Base-by-base conservation (phyloP, 1,140 invertebrate species). In the Chironomus striatipennis region DNA sequence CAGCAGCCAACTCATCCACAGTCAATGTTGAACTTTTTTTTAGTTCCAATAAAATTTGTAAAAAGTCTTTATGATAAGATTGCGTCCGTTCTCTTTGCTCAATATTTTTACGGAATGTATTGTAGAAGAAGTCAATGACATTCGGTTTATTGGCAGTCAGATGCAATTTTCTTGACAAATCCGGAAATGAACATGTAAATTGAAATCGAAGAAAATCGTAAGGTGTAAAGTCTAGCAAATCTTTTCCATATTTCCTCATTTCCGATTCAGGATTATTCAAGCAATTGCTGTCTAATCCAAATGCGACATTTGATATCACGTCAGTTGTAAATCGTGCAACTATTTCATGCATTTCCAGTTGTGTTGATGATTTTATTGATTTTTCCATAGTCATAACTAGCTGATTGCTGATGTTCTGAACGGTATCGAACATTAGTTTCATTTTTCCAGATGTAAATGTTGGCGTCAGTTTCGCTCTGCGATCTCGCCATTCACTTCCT, bases 21-120 rank as follows among this genome's bases (percentile, higher is more conserved):
- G 65, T 70, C 65, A 70, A 70, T 74, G 78, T 75, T 42, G 80
- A 85, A 74, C 83, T 86, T 77, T 85, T 82, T 77, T 84, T 87
- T 72, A 89, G 77, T 21, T 89, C 84, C 10, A 88, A 84, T 43
- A 89, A 79, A 1, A 87, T 79, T 78, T 89, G 86, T 77, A 89
- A 81, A 76, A 88, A 88, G 77, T 89, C 88, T 75, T 87, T 83
- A 43, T 87, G 81, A 17, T 79, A 83, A 43, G 83, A 78, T 24
- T 77, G 79, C 74, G 83, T 78, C 47, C 79, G 81, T 74, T 86
- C 78, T 0, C 88, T 79, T 76, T 87, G 83, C 3, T 80, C 80
- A 17, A 88, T 83, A 73, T 86, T 86, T 75, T 87, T 83, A 72
- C 83, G 83, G 2, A 89, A 85, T 20, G 86, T 79, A 72, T 84